Evolutionary conservation across 1,140 invertebrate genomes (phyloP).

Genomic region (Ostrea denselamellosa): DNA sequence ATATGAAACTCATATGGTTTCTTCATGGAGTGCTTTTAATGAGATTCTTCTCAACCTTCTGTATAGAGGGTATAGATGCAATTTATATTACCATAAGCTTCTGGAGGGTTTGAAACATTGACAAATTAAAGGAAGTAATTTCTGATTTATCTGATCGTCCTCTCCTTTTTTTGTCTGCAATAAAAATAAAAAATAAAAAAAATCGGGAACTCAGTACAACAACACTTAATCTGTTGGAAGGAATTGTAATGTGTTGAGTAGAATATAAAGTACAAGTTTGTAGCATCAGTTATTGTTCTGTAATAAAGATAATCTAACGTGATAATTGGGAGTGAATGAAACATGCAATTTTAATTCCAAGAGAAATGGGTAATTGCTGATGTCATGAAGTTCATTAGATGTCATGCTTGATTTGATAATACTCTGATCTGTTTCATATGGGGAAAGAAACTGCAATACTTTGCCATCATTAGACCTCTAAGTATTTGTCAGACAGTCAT

Average conservation of each 20-base stretch:
- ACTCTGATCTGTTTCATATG: not conserved
- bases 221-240: not conserved
- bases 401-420: slow-evolving; percentile 5
- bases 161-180: not conserved
- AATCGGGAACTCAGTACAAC: not conserved
- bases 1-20: not conserved
- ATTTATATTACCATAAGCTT: not conserved
- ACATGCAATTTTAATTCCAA: not conserved
- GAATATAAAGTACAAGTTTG: slow-evolving; percentile 16
- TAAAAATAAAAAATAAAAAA: not conserved
- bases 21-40: not conserved
- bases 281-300: not conserved
- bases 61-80: not conserved
- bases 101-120: not conserved
- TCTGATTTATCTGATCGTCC: not conserved
- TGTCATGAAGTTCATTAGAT: not conserved
- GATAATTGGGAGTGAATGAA: not conserved
- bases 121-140: slow-evolving; percentile 25
- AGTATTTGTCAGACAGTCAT: not conserved
- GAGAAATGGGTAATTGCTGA: not conserved
- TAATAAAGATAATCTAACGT: not conserved
- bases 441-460: not conserved
- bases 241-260: not conserved
- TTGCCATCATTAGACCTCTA: not conserved
- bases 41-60: not conserved